A percentile compares a stretch with the other conserved stretches of the same genome.
Conservation (phyloP, 2,113 vertebrate genomes). For the Notiomystis cincta region DNA sequence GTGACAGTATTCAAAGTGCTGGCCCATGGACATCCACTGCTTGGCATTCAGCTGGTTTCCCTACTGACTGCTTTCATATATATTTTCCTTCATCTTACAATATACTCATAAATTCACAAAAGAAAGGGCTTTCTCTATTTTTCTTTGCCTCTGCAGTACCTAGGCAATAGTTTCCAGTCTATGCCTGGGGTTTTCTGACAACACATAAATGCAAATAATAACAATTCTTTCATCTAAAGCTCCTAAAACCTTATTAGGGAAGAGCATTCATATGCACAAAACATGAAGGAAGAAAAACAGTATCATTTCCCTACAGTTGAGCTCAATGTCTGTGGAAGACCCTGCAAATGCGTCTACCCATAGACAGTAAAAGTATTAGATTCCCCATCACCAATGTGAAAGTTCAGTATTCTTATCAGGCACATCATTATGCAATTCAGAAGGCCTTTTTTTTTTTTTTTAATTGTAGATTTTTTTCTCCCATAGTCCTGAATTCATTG, state of each 20-base stretch:
- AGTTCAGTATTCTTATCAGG: background rate
- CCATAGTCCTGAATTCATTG: background rate
- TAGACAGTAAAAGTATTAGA: background rate
- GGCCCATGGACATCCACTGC: background rate
- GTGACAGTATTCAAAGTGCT: background rate
- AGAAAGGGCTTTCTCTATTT: background rate
- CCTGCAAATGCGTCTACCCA: background rate
- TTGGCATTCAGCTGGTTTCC: background rate
- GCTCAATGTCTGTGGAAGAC: background rate
- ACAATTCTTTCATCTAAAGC: background rate
- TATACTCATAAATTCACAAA: background rate
- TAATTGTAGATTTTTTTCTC: background rate
- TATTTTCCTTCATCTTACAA: background rate
- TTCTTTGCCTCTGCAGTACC: background rate
- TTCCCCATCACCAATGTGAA: background rate
- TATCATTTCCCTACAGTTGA: rapidly evolving
- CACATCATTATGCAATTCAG: background rate
- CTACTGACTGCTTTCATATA: background rate
- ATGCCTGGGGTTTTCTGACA: background rate
- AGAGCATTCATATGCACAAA: background rate
- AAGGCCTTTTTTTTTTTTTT: background rate
- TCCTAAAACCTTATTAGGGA: background rate
- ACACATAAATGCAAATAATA: background rate
- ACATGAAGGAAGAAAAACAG: background rate
- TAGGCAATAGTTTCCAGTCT: background rate